Percentiles rank a stretch among this genome's conserved stretches.
Evolutionary conservation across 2,113 vertebrate species (phyloP).

Genomic region (Polyodon spathula): DNA sequence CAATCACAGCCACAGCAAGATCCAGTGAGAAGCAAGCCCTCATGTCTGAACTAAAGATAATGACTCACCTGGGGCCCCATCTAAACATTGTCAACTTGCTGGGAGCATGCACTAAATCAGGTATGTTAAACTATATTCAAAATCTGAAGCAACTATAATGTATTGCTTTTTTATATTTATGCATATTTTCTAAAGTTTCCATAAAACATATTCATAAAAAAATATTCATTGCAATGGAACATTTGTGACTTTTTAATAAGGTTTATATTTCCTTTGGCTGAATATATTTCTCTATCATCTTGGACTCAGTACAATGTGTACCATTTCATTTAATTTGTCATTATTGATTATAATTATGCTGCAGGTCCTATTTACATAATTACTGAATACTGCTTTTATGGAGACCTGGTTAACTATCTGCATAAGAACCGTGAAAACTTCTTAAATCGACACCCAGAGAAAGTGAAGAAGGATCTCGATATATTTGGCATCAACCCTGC

Average conservation of each 20-base stretch:
- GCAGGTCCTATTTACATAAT: slow-evolving; percentile 97
- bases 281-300: too few species aligned
- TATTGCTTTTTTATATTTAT: too few species aligned
- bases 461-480: slow-evolving; percentile 87
- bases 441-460: slow-evolving; percentile 74
- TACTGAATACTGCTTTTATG: slow-evolving; percentile 96
- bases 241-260: too few species aligned
- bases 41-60: slow-evolving; percentile 98
- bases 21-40: slow-evolving; percentile 97
- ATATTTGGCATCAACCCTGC: slow-evolving; percentile 90
- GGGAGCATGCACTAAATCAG: slow-evolving; percentile 95
- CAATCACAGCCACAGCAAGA: slow-evolving; percentile 79
- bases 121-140: slow-evolving; percentile 41
- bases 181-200: too few species aligned
- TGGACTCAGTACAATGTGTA: too few species aligned
- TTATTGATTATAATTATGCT: slow-evolving; percentile 16
- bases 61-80: slow-evolving; percentile 95
- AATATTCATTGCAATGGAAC: too few species aligned
- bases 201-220: too few species aligned
- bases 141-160: too few species aligned
- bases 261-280: too few species aligned
- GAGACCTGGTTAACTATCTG: slow-evolving; percentile 94
- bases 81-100: slow-evolving; percentile 95
- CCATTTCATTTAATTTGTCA: not conserved
- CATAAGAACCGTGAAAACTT: slow-evolving; percentile 95